Percentiles rank a stretch among this genome's conserved stretches.
These are phyloP conservation scores for Pocillopora verrucosa DNA, from an alignment of 64 coral and sea anemone genomes.

Conservation along the genomic window DNA sequence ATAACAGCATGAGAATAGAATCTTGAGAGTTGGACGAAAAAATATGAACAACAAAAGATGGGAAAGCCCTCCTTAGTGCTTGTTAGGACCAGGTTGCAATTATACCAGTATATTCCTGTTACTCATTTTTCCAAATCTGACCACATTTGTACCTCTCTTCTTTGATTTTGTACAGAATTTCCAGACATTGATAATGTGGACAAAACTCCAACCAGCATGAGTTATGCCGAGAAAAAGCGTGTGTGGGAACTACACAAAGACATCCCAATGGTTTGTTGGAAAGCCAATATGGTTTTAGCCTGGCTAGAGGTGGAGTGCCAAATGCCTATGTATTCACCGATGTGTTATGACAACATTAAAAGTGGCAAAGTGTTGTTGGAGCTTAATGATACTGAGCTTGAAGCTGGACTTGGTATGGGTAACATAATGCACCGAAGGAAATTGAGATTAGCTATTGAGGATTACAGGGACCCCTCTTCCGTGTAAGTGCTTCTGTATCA, in stretches of 20 bases:
- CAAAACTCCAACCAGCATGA: conserved; percentile 9
- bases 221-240: conserved; percentile 52
- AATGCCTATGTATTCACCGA: conserved; percentile 79
- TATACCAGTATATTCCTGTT: too few species aligned
- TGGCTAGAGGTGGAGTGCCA: conserved; percentile 80
- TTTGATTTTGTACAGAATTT: not conserved
- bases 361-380: conserved; percentile 73
- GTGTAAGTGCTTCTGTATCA: conserved; percentile 33
- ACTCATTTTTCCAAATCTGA: too few species aligned
- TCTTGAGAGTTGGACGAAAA: too few species aligned
- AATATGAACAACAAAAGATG: too few species aligned
- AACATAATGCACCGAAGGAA: conserved; percentile 76
- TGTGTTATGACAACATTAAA: conserved; percentile 76
- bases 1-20: too few species aligned
- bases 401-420: conserved; percentile 50
- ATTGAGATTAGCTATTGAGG: conserved; percentile 79
- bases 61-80: too few species aligned
- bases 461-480: conserved; percentile 64
- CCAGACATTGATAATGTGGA: conserved; percentile 10
- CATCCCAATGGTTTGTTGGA: conserved; percentile 75
- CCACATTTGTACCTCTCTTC: not conserved
- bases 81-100: too few species aligned
- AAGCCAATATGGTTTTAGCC: conserved; percentile 78
- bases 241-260: conserved; percentile 74
- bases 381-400: conserved; percentile 67